Evolutionary conservation across 2,797 vertebrate genomes (phyloP).

Genomic region (Choloepus didactylus): DNA sequence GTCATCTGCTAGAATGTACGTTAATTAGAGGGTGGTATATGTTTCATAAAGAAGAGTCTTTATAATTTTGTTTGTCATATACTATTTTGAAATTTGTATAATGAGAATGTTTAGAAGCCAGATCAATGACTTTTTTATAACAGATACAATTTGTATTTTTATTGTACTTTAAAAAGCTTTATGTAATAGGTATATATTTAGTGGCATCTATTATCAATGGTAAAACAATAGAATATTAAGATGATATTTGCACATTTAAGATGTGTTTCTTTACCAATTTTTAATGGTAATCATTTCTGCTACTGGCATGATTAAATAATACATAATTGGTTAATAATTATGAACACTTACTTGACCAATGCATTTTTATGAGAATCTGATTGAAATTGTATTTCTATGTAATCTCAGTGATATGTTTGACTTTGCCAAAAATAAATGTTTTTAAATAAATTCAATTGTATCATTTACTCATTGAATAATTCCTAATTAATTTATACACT

Average conservation of each 20-base stretch:
- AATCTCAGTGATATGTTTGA: constrained; percentile 88
- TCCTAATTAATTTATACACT: not conserved
- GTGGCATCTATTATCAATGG: constrained; percentile 87
- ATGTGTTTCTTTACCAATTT: constrained; percentile 87
- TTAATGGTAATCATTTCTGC: constrained; percentile 85
- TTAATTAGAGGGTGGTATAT: constrained; percentile 85
- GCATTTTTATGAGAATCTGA: constrained; percentile 87
- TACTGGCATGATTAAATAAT: constrained; percentile 85
- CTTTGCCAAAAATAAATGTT: constrained; percentile 90
- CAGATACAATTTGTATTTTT: constrained; percentile 92
- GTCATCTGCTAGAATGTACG: constrained; percentile 79
- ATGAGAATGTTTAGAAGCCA: constrained; percentile 89
- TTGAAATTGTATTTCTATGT: constrained; percentile 90
- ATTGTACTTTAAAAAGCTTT: constrained; percentile 91
- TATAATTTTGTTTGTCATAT: constrained; percentile 90
- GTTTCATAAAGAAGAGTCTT: constrained; percentile 88
- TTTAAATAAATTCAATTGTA: constrained; percentile 86
- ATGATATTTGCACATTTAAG: constrained; percentile 89
- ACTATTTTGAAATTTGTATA: constrained; percentile 91
- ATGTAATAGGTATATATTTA: constrained; percentile 89
- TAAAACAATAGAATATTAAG: constrained; percentile 85
- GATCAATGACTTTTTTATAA: constrained; percentile 90
- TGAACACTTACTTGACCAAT: constrained; percentile 81
- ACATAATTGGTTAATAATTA: constrained; percentile 77
- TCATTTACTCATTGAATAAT: constrained; percentile 78